Percentiles rank a stretch among this genome's conserved stretches.
Conservation (phyloP, 2,888 invertebrate genomes). For the Marronus borbonicus region DNA sequence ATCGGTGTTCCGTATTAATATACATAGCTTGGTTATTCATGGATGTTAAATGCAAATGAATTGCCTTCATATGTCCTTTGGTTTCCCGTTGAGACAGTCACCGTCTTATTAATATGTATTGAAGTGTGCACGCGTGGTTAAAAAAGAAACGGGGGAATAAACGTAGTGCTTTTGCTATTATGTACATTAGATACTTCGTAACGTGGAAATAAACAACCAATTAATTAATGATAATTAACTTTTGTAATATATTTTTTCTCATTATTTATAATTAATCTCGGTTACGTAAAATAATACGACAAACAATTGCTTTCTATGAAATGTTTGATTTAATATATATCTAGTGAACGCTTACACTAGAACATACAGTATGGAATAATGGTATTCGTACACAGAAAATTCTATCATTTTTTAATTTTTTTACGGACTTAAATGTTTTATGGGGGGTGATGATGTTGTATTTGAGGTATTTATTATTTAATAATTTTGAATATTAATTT, state of each 20-base stretch:
- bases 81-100: constrained; percentile 22
- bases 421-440: too few species aligned
- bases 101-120: constrained; percentile 21
- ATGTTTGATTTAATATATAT: too few species aligned
- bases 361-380: not conserved
- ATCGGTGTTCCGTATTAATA: not conserved
- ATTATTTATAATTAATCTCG: too few species aligned
- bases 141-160: not conserved
- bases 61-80: constrained; percentile 43
- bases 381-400: not conserved
- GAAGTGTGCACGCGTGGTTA: not conserved
- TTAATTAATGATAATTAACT: not conserved
- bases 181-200: not conserved
- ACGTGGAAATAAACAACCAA: not conserved
- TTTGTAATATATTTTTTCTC: too few species aligned
- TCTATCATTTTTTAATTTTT: too few species aligned
- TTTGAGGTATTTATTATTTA: too few species aligned
- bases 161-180: not conserved
- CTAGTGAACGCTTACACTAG: too few species aligned
- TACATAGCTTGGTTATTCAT: constrained; percentile 1
- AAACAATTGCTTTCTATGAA: too few species aligned
- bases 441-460: too few species aligned
- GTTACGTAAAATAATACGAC: too few species aligned
- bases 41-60: constrained; percentile 24
- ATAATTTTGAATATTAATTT: too few species aligned